These are phyloP conservation scores for Myotis yumanensis DNA, from an alignment of 2,113 vertebrate genomes.

Conservation along the genomic window DNA sequence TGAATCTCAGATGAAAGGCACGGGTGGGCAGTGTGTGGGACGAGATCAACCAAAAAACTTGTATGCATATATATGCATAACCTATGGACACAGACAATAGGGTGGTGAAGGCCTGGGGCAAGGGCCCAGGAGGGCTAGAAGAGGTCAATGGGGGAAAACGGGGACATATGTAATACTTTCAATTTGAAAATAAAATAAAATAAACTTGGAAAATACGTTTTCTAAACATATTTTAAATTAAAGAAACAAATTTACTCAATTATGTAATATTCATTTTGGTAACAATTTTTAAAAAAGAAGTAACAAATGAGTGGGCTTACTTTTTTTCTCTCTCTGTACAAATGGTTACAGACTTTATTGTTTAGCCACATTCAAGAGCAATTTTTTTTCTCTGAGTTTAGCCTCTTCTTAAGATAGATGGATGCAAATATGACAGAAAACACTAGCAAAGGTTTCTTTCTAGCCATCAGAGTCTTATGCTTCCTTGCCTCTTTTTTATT, in stretches of 20 bases:
- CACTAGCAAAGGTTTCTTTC: neutral
- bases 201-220: neutral
- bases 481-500: neutral
- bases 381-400: neutral
- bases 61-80: no score
- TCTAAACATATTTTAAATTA: neutral
- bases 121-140: no score
- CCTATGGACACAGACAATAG: no score
- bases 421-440: neutral
- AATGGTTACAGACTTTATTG: neutral
- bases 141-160: no score
- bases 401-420: neutral
- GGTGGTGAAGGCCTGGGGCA: no score
- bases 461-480: neutral
- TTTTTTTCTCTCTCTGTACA: neutral
- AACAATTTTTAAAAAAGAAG: neutral
- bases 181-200: no score
- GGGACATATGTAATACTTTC: no score
- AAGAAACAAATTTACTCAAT: neutral
- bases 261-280: neutral
- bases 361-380: neutral
- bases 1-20: no score
- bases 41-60: no score
- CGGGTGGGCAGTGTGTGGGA: no score
- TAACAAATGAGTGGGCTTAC: neutral